phyloP scores from a whole-genome alignment of 2,113 vertebrate genomes.

The Sturnira hondurensis region DNA sequence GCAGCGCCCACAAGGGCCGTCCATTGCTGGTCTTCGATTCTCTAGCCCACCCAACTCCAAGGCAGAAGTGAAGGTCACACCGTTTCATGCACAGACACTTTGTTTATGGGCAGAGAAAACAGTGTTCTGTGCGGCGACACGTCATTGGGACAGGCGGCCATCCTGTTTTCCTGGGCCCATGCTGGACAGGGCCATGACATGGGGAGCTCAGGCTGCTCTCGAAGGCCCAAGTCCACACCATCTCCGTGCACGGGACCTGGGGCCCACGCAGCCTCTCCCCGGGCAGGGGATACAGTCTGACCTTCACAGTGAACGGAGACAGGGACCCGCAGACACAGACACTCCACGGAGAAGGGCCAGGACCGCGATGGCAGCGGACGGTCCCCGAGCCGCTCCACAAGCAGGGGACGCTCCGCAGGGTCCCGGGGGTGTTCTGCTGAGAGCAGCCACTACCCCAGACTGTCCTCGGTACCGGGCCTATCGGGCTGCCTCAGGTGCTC shows the following conservation, averaged over 20 bases:
- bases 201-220: accelerated
- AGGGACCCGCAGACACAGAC: accelerated
- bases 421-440: neutral
- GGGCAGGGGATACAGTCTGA: accelerated
- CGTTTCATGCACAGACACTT: accelerated
- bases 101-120: neutral
- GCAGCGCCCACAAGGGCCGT: neutral
- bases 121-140: neutral
- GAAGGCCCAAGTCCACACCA: accelerated
- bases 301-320: neutral
- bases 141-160: too few species aligned
- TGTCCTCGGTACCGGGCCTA: accelerated
- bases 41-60: neutral
- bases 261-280: accelerated
- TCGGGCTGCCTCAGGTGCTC: neutral
- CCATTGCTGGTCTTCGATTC: accelerated
- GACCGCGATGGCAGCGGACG: too few species aligned
- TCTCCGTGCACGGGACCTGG: accelerated
- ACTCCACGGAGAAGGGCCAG: neutral
- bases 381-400: accelerated
- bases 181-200: neutral
- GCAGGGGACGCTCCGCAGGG: accelerated
- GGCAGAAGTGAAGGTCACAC: accelerated
- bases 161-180: neutral
- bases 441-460: neutral